Evolutionary conservation across 1,140 invertebrate genomes (phyloP).

Genomic region (Sesamia nonagrioides): DNA sequence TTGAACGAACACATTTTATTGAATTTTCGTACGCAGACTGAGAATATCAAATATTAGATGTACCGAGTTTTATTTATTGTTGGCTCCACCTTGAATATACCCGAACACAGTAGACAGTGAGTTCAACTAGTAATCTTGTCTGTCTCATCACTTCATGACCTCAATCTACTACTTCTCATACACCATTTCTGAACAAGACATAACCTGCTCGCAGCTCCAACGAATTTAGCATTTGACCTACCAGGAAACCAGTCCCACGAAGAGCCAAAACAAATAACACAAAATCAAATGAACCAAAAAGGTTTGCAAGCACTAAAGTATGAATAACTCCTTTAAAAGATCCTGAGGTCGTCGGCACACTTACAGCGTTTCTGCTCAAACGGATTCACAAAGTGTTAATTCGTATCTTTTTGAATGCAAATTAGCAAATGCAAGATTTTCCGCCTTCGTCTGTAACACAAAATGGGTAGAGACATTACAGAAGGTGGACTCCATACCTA

Average conservation of each 20-base stretch:
- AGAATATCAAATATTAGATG: no score
- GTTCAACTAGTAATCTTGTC: no score
- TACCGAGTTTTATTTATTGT: no score
- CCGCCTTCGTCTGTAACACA: conserved; percentile 4
- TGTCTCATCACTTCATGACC: no score
- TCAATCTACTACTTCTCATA: not conserved
- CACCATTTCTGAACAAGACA: not conserved
- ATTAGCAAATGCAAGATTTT: conserved; percentile 26
- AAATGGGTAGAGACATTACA: not conserved
- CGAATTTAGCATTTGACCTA: not conserved
- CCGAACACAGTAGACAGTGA: no score
- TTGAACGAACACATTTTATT: no score
- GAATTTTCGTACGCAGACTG: no score
- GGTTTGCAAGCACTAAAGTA: conserved; percentile 17
- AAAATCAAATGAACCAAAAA: conserved; percentile 21
- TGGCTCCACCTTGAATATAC: no score
- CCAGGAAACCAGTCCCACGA: not conserved
- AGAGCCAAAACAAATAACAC: not conserved
- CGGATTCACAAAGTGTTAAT: conserved; percentile 25
- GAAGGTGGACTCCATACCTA: not conserved
- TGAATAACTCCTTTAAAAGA: conserved; percentile 9
- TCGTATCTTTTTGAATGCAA: conserved; percentile 25
- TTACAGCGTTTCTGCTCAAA: conserved; percentile 31
- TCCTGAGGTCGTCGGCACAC: conserved; percentile 56
- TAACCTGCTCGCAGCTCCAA: not conserved